phyloP scores from a whole-genome alignment of 2,888 invertebrate genomes.

The Anthoptus insignis region DNA sequence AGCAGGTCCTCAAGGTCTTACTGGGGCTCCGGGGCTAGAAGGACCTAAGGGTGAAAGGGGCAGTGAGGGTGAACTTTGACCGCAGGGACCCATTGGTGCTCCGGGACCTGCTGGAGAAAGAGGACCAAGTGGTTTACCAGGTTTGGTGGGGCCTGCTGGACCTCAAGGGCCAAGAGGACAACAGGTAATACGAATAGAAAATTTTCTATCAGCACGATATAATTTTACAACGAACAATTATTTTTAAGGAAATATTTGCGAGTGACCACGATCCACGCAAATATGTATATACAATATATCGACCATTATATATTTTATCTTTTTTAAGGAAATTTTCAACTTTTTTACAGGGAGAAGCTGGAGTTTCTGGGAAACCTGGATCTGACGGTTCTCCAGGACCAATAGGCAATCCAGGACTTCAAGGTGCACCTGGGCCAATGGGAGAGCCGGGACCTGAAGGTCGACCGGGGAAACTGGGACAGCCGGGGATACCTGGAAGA shows the following conservation, averaged over 20 bases:
- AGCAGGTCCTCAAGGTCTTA: conserved; percentile 89
- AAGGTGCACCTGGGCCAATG: conserved; percentile 89
- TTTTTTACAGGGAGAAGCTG: conserved; percentile 88
- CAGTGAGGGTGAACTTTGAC: conserved; percentile 90
- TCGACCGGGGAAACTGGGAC: conserved; percentile 90
- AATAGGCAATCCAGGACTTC: conserved; percentile 88
- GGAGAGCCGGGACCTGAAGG: conserved; percentile 88
- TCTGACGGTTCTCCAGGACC: conserved; percentile 91
- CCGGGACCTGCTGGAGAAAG: conserved; percentile 90
- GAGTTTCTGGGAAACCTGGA: conserved; percentile 91
- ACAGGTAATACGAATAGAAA: conserved; percentile 71
- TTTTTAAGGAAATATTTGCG: too few relatives aligned
- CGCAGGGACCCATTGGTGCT: conserved; percentile 90
- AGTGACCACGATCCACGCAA: too few relatives aligned
- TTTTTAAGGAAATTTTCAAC: not conserved
- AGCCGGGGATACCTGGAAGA: conserved; percentile 90
- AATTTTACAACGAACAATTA: too few relatives aligned
- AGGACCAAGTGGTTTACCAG: conserved; percentile 88
- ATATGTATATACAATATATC: too few relatives aligned
- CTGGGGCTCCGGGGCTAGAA: conserved; percentile 91
- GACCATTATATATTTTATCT: too few relatives aligned
- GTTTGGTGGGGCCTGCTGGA: conserved; percentile 89
- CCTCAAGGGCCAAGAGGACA: conserved; percentile 89
- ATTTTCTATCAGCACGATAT: too few relatives aligned
- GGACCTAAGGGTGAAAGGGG: conserved; percentile 93